phyloP scores from a whole-genome alignment of 1,140 invertebrate genomes.

The Drosophila fuyamai region DNA sequence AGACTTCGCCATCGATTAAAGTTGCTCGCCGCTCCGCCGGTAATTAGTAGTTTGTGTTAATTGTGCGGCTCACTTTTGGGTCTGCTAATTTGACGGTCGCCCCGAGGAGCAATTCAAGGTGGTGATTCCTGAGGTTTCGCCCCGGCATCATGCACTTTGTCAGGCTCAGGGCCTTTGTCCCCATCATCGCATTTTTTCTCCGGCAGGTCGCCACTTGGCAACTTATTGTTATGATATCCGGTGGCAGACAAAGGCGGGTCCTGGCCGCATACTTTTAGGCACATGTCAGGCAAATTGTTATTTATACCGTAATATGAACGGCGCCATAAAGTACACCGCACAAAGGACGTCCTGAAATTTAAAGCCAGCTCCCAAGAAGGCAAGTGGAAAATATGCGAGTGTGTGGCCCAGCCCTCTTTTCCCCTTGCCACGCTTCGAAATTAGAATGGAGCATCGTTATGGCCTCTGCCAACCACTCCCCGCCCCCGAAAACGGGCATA shows the following conservation, averaged over 20 bases:
- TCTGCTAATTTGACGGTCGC: slow-evolving; percentile 56
- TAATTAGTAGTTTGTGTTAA: slow-evolving; percentile 71
- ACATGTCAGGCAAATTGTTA: slow-evolving; percentile 75
- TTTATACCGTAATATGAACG: slow-evolving; percentile 77
- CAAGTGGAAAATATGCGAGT: slow-evolving; percentile 62
- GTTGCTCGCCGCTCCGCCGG: slow-evolving; percentile 6
- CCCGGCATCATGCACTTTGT: slow-evolving; percentile 8
- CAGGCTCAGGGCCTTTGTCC: slow-evolving; percentile 19
- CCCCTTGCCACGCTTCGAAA: slow-evolving; percentile 34
- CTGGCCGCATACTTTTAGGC: slow-evolving; percentile 67
- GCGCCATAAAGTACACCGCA: slow-evolving; percentile 63
- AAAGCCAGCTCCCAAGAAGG: slow-evolving; percentile 50
- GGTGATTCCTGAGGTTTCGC: neutral
- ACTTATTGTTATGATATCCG: slow-evolving; percentile 76
- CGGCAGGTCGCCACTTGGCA: slow-evolving; percentile 51
- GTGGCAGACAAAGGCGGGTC: slow-evolving; percentile 60
- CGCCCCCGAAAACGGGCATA: slow-evolving; percentile 25
- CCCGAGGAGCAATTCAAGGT: slow-evolving; percentile 7
- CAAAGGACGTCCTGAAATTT: slow-evolving; percentile 62
- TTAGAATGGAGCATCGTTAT: slow-evolving; percentile 70
- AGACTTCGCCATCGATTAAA: slow-evolving; percentile 43
- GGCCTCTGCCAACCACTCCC: slow-evolving; percentile 8
- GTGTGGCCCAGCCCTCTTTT: slow-evolving; percentile 27
- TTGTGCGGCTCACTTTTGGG: slow-evolving; percentile 51
- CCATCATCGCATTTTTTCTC: slow-evolving; percentile 11